Conservation (phyloP, 2,113 vertebrate genomes). For the Pagrus major region DNA sequence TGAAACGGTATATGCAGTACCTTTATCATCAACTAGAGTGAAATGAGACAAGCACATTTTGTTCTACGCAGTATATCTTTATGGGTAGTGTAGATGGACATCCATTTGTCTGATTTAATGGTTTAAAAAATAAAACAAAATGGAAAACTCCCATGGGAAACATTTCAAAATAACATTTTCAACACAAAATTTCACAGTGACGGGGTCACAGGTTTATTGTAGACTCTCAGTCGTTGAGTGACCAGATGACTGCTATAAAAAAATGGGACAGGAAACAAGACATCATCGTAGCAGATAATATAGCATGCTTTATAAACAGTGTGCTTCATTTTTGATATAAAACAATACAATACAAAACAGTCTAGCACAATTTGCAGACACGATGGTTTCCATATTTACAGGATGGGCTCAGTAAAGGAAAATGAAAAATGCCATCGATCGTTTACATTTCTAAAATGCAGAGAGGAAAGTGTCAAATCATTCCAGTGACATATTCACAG, state of each 20-base stretch:
- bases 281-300: constrained; percentile 41
- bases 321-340: constrained; percentile 72
- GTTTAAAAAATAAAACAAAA: not conserved
- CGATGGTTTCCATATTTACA: constrained; percentile 64
- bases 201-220: constrained; percentile 48
- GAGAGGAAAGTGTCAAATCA: constrained; percentile 28
- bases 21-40: not conserved
- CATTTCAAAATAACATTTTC: not conserved
- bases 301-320: constrained; percentile 77
- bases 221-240: constrained; percentile 12
- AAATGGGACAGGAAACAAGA: constrained; percentile 35
- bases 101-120: not conserved
- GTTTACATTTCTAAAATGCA: constrained; percentile 45
- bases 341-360: constrained; percentile 76
- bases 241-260: constrained; percentile 37
- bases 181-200: constrained; percentile 60
- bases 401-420: constrained; percentile 27
- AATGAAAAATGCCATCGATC: constrained; percentile 32
- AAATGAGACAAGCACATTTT: not conserved
- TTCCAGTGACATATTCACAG: constrained; percentile 16
- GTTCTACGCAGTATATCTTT: not conserved
- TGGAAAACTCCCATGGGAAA: not conserved
- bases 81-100: not conserved
- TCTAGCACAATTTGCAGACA: constrained; percentile 67
- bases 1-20: constrained; percentile 12